Evolutionary conservation across 2,797 vertebrate genomes (phyloP).

Genomic region (Gobio occitaniae): DNA sequence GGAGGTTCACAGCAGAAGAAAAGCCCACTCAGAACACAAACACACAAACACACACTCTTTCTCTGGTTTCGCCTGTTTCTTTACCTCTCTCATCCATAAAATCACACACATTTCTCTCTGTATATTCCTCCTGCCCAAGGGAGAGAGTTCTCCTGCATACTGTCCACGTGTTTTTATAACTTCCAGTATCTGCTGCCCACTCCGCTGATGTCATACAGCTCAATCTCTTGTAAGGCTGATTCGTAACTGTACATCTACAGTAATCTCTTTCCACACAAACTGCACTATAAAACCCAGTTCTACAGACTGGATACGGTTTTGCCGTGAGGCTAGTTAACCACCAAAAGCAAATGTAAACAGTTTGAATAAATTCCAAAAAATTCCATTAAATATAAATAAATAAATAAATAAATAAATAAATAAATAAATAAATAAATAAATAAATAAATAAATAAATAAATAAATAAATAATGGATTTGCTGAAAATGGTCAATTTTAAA

Average conservation of each 20-base stretch:
- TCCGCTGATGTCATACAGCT: slow-evolving; percentile 52
- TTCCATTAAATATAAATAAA: neutral
- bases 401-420: too few relatives aligned
- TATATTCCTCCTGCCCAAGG: slow-evolving; percentile 56
- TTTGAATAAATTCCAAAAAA: neutral
- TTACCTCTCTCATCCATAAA: slow-evolving; percentile 40
- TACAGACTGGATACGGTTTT: neutral
- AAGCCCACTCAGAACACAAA: slow-evolving; percentile 62
- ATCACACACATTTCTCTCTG: slow-evolving; percentile 35
- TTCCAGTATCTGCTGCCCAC: slow-evolving; percentile 60
- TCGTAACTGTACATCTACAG: slow-evolving; percentile 35
- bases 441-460: too few relatives aligned
- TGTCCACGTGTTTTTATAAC: slow-evolving; percentile 57
- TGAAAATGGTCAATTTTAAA: neutral
- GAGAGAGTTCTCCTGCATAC: slow-evolving; percentile 58
- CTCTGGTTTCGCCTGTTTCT: slow-evolving; percentile 42
- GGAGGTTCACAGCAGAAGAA: slow-evolving; percentile 63
- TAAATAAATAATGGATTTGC: neutral
- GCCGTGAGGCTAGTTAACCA: neutral
- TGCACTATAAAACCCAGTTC: slow-evolving; percentile 5
- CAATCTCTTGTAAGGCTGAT: slow-evolving; percentile 35
- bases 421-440: too few relatives aligned
- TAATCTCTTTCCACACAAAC: slow-evolving; percentile 21
- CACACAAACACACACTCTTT: slow-evolving; percentile 44
- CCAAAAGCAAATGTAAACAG: neutral